Base-by-base conservation (phyloP, 2,113 vertebrate species). In the Opisthocomus hoazin region DNA sequence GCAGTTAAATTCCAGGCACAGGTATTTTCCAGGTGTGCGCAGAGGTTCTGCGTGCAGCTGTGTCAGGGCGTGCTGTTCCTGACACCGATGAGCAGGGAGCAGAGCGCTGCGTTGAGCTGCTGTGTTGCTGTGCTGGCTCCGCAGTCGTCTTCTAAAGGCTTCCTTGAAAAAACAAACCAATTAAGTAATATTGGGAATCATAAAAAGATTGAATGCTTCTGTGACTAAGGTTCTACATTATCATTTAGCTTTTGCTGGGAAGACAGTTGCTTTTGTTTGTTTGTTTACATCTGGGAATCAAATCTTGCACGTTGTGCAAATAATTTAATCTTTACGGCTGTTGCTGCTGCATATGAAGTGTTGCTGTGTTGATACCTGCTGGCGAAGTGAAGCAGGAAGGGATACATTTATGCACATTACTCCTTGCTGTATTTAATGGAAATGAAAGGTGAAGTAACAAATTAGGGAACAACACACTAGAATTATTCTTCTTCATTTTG, bases 371-470 rank as follows among this genome's bases (percentile, higher is more conserved):
- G 39, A 74, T 95, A 96, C 89, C 78, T 73, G 73, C 83, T 87
- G 60, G 61, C 73, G 43, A 39, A 91, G 61, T 86, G 74, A 87
- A 86, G 26, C 36, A 78, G 87, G 13, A 39, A 87, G 66, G 81
- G 56, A 36, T 87, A 53, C 80, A 51, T 74, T 85, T 74, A 12
- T 89, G 79, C 74, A 13, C 1, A 1, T 85, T 58, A 58, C 84
- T 89, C 70, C 95, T 97, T 89, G 89, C 70, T 80, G 63, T 95
- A 93, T 97, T 96, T 86, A 91, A 92, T 97, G 96, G 93, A 94
- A 98, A 95, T 95, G 92, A 97, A 96, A 97, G 93, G 87, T 96
- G 76, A 96, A 96, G 94, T 90, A 84, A 88, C 79, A 90, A 97
- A 95, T 97, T 76, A 84, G 91, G 89, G 75, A 90, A 91, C 57